These are phyloP conservation scores for Megaceryle alcyon DNA, from an alignment of 2,797 vertebrate species.

Conservation along the genomic window DNA sequence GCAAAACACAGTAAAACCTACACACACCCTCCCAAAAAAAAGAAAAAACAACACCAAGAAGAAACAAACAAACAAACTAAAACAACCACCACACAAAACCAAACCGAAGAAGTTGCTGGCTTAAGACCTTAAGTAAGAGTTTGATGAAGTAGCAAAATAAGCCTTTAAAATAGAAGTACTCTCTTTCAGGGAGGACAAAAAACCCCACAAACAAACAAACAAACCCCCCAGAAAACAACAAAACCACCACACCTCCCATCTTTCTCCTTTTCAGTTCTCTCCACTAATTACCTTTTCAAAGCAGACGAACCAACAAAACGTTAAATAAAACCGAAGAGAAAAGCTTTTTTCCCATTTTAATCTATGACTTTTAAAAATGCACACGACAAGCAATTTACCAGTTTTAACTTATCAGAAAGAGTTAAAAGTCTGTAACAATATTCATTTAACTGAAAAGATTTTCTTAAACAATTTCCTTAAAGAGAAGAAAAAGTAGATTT, in stretches of 20 bases:
- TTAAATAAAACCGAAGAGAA: neutral
- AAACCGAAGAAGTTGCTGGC: neutral
- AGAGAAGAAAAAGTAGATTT: neutral
- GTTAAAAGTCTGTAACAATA: neutral
- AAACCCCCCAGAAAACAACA: too few species aligned
- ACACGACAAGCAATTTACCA: neutral
- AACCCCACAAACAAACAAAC: too few species aligned
- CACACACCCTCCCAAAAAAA: too few species aligned
- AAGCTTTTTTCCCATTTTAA: neutral
- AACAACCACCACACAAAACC: neutral
- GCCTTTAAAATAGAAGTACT: neutral
- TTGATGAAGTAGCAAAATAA: neutral
- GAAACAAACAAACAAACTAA: neutral
- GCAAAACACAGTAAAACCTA: too few species aligned
- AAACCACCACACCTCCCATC: accelerated
- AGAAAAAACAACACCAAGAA: too few species aligned
- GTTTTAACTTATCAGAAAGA: neutral
- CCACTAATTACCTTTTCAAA: neutral
- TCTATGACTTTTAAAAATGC: neutral
- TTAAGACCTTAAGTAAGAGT: neutral
- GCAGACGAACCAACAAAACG: neutral
- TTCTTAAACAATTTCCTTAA: neutral
- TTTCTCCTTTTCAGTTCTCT: neutral
- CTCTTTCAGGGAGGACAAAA: neutral
- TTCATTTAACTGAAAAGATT: neutral